Conservation (phyloP, 1,140 invertebrate genomes). For the Papilio helenus region DNA sequence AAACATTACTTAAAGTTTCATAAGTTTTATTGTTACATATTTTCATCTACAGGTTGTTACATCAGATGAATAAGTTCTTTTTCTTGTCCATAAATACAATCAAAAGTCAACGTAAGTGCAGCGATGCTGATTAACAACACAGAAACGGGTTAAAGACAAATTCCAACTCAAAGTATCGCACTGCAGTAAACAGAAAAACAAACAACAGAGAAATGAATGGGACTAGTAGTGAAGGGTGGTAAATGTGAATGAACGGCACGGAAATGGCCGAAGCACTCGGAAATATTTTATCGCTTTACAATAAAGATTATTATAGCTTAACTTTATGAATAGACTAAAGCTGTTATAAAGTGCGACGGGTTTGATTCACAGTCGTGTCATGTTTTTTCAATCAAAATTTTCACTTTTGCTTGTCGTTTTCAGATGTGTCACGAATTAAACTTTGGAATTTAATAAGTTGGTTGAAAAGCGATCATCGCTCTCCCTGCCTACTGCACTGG, state of each 20-base stretch:
- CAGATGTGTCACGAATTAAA: not conserved
- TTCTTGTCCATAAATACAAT: too few species aligned
- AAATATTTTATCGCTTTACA: constrained; percentile 77
- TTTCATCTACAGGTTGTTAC: not conserved
- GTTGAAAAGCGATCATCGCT: not conserved
- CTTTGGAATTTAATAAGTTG: not conserved
- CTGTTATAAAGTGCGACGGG: not conserved
- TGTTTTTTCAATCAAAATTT: not conserved
- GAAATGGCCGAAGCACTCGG: constrained; percentile 44
- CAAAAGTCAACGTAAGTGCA: not conserved
- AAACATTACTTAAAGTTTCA: not conserved
- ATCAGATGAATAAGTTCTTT: too few species aligned
- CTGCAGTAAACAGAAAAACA: constrained; percentile 60
- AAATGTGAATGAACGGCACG: constrained; percentile 66
- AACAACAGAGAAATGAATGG: constrained; percentile 74
- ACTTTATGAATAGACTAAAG: not conserved
- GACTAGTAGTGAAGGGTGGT: constrained; percentile 56
- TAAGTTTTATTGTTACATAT: not conserved
- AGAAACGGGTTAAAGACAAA: not conserved
- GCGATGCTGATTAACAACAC: not conserved
- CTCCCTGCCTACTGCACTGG: not conserved
- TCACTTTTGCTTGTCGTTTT: not conserved
- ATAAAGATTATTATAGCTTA: constrained; percentile 41
- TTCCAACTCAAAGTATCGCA: constrained; percentile 13
- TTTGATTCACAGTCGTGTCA: not conserved